Conservation (phyloP, 2,888 invertebrate genomes). For the Harpagoxenus sublaevis region DNA sequence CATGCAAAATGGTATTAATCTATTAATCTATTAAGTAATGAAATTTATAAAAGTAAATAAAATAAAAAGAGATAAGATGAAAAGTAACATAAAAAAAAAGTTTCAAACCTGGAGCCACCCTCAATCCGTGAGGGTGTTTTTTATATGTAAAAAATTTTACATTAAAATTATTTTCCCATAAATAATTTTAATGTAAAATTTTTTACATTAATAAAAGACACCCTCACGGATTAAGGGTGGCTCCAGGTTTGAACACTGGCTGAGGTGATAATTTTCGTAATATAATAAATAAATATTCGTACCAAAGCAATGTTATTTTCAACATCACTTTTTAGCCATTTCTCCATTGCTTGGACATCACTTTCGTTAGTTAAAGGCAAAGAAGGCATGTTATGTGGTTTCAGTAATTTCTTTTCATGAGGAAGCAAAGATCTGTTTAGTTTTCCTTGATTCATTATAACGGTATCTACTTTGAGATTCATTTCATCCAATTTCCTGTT, state of each 20-base stretch:
- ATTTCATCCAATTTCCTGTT: not conserved
- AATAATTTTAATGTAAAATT: too few relatives aligned
- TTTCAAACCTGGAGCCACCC: not conserved
- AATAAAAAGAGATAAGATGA: not conserved
- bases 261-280: too few relatives aligned
- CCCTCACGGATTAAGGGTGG: too few relatives aligned
- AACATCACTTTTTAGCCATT: not conserved
- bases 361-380: not conserved
- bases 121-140: too few relatives aligned
- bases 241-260: too few relatives aligned
- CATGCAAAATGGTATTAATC: not conserved
- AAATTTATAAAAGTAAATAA: not conserved
- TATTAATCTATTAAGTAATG: not conserved
- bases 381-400: constrained; percentile 20
- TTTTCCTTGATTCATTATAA: constrained; percentile 6
- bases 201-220: too few relatives aligned
- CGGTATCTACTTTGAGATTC: not conserved
- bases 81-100: not conserved
- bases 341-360: constrained; percentile 20
- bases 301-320: constrained; percentile 7
- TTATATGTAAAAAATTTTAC: too few relatives aligned
- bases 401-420: constrained; percentile 4
- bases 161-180: too few relatives aligned
- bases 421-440: constrained; percentile 3
- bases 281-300: not conserved